These are phyloP conservation scores for Microcebus murinus DNA, from an alignment of 2,113 vertebrate species.

Conservation along the genomic window DNA sequence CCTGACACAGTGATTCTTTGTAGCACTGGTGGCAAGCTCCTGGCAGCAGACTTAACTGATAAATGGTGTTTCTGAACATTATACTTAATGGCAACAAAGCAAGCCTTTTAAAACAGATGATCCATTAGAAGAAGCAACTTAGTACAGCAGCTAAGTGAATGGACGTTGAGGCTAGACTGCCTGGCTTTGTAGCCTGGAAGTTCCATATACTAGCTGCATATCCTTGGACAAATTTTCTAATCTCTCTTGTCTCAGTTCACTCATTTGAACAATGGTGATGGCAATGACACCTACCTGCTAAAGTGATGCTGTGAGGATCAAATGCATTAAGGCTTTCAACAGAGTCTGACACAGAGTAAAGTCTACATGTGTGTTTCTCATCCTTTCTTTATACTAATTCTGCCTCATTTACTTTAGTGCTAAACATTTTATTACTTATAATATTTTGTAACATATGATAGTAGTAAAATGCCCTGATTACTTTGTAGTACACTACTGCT, in stretches of 20 bases:
- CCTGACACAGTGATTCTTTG: neutral
- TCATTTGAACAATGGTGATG: neutral
- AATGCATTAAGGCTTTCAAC: neutral
- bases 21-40: neutral
- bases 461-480: neutral
- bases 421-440: neutral
- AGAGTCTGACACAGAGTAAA: neutral
- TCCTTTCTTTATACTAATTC: neutral
- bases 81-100: neutral
- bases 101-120: neutral
- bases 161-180: neutral
- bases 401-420: neutral
- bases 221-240: neutral
- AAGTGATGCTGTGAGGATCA: neutral
- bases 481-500: neutral
- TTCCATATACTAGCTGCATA: neutral
- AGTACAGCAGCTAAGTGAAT: neutral
- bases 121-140: neutral
- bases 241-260: neutral
- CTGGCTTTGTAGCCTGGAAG: neutral
- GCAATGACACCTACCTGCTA: neutral
- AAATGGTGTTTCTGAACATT: neutral
- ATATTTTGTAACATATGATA: neutral
- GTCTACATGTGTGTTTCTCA: neutral
- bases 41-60: neutral